These are phyloP conservation scores for Neuroterus valhalla DNA, from an alignment of 1,140 invertebrate genomes.

Conservation along the genomic window DNA sequence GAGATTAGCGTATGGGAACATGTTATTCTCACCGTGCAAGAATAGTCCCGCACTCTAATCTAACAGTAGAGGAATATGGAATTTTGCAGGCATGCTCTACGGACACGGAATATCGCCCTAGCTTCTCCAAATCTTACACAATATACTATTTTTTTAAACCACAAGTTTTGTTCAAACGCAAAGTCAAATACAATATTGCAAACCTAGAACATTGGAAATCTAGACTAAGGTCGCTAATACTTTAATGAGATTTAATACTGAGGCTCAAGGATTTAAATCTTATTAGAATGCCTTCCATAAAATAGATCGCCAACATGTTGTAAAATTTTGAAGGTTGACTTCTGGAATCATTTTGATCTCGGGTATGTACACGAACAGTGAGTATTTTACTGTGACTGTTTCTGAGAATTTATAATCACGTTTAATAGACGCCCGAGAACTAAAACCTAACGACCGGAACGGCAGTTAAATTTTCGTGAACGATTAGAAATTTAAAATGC, in stretches of 20 bases:
- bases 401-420: slow-evolving; percentile 26
- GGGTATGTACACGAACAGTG: background rate
- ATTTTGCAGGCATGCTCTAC: too few species aligned
- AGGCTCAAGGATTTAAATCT: slow-evolving; percentile 7
- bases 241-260: slow-evolving; percentile 5
- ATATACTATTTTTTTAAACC: too few species aligned
- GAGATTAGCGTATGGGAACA: too few species aligned
- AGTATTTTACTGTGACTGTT: background rate
- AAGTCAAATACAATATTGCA: background rate
- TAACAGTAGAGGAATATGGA: too few species aligned
- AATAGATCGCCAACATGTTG: background rate
- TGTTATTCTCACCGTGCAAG: too few species aligned
- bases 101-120: too few species aligned
- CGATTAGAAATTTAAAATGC: slow-evolving; percentile 17
- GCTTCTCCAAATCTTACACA: too few species aligned
- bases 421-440: slow-evolving; percentile 9
- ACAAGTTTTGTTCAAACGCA: too few species aligned
- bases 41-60: too few species aligned
- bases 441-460: slow-evolving; percentile 27
- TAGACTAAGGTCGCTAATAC: background rate
- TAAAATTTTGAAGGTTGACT: background rate
- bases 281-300: background rate
- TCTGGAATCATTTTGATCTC: slow-evolving; percentile 1
- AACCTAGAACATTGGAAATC: background rate
- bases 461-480: slow-evolving; percentile 23